These are phyloP conservation scores for Pteropus alecto DNA, from an alignment of 2,113 vertebrate species.

Conservation along the genomic window DNA sequence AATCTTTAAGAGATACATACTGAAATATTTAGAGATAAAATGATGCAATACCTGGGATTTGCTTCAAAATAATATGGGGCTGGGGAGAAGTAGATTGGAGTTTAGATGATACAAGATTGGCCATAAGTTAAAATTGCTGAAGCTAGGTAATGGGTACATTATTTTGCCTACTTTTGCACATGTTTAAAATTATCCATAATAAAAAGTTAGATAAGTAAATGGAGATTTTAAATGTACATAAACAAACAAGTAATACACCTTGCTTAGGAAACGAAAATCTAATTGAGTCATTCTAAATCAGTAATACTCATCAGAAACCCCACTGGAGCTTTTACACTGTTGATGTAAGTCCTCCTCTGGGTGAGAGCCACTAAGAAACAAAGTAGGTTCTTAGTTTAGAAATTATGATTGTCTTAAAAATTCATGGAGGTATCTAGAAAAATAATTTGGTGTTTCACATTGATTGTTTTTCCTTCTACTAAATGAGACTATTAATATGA, in stretches of 20 bases:
- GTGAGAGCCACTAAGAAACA: neutral
- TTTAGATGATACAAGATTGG: neutral
- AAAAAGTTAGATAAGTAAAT: constrained; percentile 21
- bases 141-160: neutral
- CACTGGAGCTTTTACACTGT: neutral
- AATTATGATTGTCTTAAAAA: neutral
- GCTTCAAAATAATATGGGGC: constrained; percentile 29
- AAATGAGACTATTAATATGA: neutral
- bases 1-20: neutral
- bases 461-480: neutral
- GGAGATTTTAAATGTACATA: neutral
- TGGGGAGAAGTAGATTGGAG: neutral
- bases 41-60: constrained; percentile 11
- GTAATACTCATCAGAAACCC: neutral
- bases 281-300: neutral
- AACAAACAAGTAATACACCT: neutral
- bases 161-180: constrained; percentile 27
- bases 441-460: neutral
- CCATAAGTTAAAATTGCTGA: neutral
- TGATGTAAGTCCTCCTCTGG: neutral
- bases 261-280: constrained; percentile 13
- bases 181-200: neutral
- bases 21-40: constrained; percentile 52
- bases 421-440: neutral
- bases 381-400: neutral